These are phyloP conservation scores for Dicrostonyx torquatus DNA, from an alignment of 2,797 vertebrate species.

Conservation along the genomic window DNA sequence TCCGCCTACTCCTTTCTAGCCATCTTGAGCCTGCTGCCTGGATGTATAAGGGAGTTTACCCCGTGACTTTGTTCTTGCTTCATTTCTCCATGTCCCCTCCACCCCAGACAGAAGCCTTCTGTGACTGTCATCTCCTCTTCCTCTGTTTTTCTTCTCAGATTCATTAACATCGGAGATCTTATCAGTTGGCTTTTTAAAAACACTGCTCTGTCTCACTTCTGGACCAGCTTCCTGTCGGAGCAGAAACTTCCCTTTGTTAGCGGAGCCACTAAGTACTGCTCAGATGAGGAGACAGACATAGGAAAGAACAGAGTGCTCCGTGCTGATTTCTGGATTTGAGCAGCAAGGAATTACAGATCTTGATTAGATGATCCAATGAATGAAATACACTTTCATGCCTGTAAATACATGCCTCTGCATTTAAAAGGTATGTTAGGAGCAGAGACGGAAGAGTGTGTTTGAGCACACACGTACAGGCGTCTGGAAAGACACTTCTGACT, in stretches of 20 bases:
- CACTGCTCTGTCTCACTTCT: not conserved
- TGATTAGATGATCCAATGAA: not conserved
- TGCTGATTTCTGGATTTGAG: not conserved
- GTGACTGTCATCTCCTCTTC: not conserved
- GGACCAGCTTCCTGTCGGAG: not conserved
- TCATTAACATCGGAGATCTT: not conserved
- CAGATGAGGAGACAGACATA: not conserved
- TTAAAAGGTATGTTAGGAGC: not conserved
- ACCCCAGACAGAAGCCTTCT: not conserved
- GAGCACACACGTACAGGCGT: not conserved
- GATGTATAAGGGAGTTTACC: not conserved
- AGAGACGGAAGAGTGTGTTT: not conserved
- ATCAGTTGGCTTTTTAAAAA: not conserved
- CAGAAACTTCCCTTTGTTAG: not conserved
- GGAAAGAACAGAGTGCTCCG: not conserved
- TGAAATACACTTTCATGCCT: not conserved
- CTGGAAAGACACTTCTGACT: not conserved
- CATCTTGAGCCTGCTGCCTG: not conserved
- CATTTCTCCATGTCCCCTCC: not conserved
- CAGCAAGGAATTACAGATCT: not conserved
- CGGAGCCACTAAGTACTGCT: not conserved
- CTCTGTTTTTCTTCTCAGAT: not conserved
- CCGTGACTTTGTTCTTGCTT: not conserved
- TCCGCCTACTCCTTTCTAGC: not conserved
- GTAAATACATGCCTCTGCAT: not conserved